phyloP scores from a whole-genome alignment of 2,797 vertebrate species.

The Dromococcyx pavoninus region DNA sequence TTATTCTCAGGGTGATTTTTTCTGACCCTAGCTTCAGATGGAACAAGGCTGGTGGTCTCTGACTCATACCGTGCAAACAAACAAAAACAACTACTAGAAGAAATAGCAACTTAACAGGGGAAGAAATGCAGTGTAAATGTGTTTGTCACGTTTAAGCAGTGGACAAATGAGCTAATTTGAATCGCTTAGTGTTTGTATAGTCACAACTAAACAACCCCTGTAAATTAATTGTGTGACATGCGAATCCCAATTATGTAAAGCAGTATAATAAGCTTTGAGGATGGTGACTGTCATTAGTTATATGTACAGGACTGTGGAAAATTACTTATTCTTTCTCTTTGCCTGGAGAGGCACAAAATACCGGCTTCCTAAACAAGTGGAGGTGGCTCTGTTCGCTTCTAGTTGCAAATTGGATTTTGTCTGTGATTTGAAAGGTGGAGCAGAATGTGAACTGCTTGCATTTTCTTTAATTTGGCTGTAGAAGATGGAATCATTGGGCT shows the following conservation, averaged over 20 bases:
- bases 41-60: constrained; percentile 63
- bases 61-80: constrained; percentile 51
- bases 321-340: constrained; percentile 59
- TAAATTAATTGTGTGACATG: constrained; percentile 66
- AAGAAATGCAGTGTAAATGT: constrained; percentile 37
- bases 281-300: constrained; percentile 60
- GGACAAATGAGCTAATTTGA: constrained; percentile 66
- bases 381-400: constrained; percentile 28
- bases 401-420: constrained; percentile 44
- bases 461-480: constrained; percentile 72
- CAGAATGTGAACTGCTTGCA: constrained; percentile 66
- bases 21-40: constrained; percentile 31
- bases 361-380: constrained; percentile 8
- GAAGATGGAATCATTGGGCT: constrained; percentile 66
- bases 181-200: constrained; percentile 26
- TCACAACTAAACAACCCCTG: constrained; percentile 44
- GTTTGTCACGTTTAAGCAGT: constrained; percentile 60
- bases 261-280: constrained; percentile 56
- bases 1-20: constrained; percentile 42
- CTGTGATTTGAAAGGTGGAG: constrained; percentile 67
- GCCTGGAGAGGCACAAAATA: constrained; percentile 41
- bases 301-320: constrained; percentile 52
- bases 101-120: not conserved
- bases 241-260: constrained; percentile 52
- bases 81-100: constrained; percentile 35